phyloP scores from a whole-genome alignment of 2,888 invertebrate species.

The Alentia gelatinosa region DNA sequence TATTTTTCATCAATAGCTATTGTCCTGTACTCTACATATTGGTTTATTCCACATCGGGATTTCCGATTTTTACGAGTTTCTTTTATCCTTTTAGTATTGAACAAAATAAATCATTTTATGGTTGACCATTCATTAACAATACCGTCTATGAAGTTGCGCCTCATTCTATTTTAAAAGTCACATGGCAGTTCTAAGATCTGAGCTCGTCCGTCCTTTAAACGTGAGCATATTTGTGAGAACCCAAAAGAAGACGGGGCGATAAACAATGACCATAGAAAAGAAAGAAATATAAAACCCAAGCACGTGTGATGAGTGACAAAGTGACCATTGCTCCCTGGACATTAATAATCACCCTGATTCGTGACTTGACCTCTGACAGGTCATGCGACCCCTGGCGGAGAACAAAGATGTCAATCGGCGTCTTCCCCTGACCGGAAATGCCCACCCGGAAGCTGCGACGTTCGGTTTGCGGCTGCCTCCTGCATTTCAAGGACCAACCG shows the following conservation, averaged over 20 bases:
- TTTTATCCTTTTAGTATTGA: too few species aligned
- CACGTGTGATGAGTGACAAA: background rate
- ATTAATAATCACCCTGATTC: background rate
- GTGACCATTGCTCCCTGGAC: background rate
- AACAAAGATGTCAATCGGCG: constrained; percentile 25
- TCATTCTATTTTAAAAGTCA: too few species aligned
- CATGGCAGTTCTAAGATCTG: too few species aligned
- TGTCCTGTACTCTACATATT: too few species aligned
- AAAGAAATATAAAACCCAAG: background rate
- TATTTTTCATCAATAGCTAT: too few species aligned
- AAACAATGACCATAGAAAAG: background rate
- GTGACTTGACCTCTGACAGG: constrained; percentile 1
- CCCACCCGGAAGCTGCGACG: constrained; percentile 25
- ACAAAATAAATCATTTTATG: too few species aligned
- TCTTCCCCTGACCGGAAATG: constrained; percentile 40
- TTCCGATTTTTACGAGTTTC: too few species aligned
- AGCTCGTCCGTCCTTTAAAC: too few species aligned
- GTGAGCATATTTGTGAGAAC: too few species aligned
- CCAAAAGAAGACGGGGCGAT: background rate
- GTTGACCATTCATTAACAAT: too few species aligned
- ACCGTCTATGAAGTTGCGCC: too few species aligned
- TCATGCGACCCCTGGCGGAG: background rate
- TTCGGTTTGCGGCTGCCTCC: background rate
- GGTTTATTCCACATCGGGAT: too few species aligned
- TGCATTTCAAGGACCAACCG: background rate